Evolutionary conservation across 2,888 invertebrate genomes (phyloP), one percentile per base, ranked within the genome.

Genomic region (Apamea anceps): DNA sequence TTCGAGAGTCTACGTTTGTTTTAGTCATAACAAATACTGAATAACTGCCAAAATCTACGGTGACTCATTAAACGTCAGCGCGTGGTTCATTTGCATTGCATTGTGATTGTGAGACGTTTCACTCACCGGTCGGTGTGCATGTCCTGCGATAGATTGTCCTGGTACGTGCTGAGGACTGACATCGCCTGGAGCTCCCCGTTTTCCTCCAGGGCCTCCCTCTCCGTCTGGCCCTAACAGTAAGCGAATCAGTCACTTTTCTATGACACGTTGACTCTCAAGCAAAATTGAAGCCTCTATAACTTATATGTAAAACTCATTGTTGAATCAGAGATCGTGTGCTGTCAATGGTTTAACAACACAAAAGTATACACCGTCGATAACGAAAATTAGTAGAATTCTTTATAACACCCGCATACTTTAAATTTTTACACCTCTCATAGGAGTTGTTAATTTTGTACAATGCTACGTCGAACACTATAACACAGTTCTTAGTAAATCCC

Each of bases 111-210:
- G 77, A 75, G 71, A 54, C 42, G 65, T 75, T 72, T 54, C 76
- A 96, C 97, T 96, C 94, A 97, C 97, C 97, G 96, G 85, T 97
- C 97, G 32, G 97, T 97, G 94, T 97, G 97, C 97, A 97, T 97
- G 85, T 97, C 97, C 89, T 96, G 95, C 13, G 97, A 97, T 81
- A 97, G 93, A 88, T 96, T 97, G 94, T 97, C 97, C 89, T 96
- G 96, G 93, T 97, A 97, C 89, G 97, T 97, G 95, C 97, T 97
- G 90, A 97, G 95, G 78, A 97, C 97, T 62, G 97, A 97, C 97
- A 97, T 97, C 85, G 97, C 97, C 89, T 97, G 96, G 82, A 97
- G 92, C 91, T 97, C 97, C 63, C 93, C 94, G 88, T 93, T 94
- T 70, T 80, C 80, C 92, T 95, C 96, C 89, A 94, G 91, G 88